A percentile compares a stretch with the other conserved stretches of the same genome.
Evolutionary conservation across 1,140 invertebrate genomes (phyloP).

Genomic region (Amphibalanus amphitrite): DNA sequence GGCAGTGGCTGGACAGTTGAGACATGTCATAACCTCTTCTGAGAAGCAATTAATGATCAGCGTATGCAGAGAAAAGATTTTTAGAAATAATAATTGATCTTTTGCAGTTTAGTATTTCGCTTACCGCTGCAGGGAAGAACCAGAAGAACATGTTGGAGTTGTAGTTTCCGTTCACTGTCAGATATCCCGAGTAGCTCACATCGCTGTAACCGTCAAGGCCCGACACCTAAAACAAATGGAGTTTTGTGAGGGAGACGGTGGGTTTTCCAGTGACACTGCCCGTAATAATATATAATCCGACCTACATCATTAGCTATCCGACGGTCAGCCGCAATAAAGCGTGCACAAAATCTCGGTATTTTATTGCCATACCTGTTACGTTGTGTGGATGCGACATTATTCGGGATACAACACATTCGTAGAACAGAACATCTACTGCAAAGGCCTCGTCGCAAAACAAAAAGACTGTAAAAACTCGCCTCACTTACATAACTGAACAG

Average conservation of each 20-base stretch:
- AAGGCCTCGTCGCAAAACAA: too few species aligned
- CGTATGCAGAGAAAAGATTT: too few species aligned
- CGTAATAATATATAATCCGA: too few species aligned
- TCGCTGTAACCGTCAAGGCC: background rate
- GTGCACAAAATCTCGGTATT: too few species aligned
- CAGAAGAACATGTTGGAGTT: conserved; percentile 76
- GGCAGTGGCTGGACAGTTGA: conserved; percentile 6
- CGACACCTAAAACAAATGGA: background rate
- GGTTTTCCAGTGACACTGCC: too few species aligned
- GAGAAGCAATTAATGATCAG: background rate
- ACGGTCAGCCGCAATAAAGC: too few species aligned
- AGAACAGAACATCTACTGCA: background rate
- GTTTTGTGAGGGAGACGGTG: too few species aligned
- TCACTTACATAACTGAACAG: too few species aligned
- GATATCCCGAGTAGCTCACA: conserved; percentile 43
- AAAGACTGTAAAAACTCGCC: too few species aligned
- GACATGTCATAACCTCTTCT: background rate
- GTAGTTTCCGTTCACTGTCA: conserved; percentile 53
- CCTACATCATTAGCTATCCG: too few species aligned
- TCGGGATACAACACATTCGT: background rate
- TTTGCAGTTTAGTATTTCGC: background rate
- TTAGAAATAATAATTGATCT: background rate
- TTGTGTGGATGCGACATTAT: too few species aligned
- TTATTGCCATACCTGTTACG: too few species aligned
- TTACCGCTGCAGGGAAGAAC: conserved; percentile 57